Evolutionary conservation across 2,113 vertebrate species (phyloP).

Genomic region (Neoarius graeffei): DNA sequence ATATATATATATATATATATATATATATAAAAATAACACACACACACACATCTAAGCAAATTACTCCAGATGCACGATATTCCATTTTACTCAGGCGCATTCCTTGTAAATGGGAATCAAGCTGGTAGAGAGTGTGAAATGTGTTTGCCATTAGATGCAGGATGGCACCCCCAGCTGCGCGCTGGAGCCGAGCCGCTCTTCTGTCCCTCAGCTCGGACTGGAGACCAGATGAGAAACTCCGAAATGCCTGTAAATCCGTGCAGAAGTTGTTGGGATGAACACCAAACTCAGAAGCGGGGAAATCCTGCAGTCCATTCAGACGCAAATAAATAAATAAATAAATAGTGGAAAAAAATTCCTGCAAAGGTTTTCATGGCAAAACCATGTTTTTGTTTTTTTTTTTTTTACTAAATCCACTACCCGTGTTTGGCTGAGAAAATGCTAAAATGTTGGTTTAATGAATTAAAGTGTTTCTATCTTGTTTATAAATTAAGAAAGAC

Average conservation of each 20-base stretch:
- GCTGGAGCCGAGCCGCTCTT: slow-evolving; percentile 45
- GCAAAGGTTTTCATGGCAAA: not conserved
- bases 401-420: not conserved
- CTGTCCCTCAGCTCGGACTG: slow-evolving; percentile 18
- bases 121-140: slow-evolving; percentile 75
- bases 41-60: not conserved
- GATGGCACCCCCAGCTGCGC: slow-evolving; percentile 74
- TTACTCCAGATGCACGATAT: slow-evolving; percentile 50
- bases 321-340: not conserved
- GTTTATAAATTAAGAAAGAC: not conserved
- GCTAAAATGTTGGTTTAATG: not conserved
- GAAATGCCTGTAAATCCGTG: slow-evolving; percentile 38
- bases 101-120: slow-evolving; percentile 72
- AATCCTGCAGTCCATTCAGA: not conserved
- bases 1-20: too few species aligned
- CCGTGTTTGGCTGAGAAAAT: not conserved
- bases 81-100: slow-evolving; percentile 63
- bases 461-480: not conserved
- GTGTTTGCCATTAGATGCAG: slow-evolving; percentile 83
- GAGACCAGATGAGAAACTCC: slow-evolving; percentile 21
- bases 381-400: too few species aligned
- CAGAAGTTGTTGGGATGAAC: slow-evolving; percentile 7
- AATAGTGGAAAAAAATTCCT: not conserved
- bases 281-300: not conserved
- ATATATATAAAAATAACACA: too few species aligned